Evolutionary conservation across 2,113 vertebrate species (phyloP).

Genomic region (Orthonyx spaldingii): DNA sequence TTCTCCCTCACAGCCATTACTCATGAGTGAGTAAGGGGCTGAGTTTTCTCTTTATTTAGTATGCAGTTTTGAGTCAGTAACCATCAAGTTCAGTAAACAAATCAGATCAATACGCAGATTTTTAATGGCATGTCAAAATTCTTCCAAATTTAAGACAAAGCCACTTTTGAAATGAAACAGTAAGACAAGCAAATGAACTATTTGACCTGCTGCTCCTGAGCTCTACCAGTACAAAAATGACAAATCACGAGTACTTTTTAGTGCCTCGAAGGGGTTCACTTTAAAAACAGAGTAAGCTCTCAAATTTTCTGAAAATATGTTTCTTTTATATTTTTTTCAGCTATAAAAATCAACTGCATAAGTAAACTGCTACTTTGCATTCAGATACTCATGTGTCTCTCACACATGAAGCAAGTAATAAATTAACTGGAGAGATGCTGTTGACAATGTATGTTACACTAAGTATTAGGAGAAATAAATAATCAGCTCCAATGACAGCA

Average conservation of each 20-base stretch:
- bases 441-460: accelerated
- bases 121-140: not conserved
- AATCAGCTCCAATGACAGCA: not conserved
- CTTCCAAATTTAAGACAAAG: not conserved
- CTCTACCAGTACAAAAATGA: not conserved
- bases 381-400: not conserved
- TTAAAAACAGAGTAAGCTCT: not conserved
- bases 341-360: not conserved
- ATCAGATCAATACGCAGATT: not conserved
- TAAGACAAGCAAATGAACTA: not conserved
- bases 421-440: not conserved
- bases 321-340: not conserved
- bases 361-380: not conserved
- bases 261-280: not conserved
- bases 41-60: not conserved
- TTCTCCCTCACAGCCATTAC: not conserved
- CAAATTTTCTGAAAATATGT: not conserved
- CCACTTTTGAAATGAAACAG: not conserved
- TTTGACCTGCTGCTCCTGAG: not conserved
- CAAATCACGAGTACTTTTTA: not conserved
- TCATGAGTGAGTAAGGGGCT: not conserved
- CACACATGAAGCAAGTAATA: not conserved
- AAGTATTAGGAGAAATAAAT: not conserved
- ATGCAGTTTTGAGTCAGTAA: not conserved
- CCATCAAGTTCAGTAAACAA: not conserved